phyloP scores from a whole-genome alignment of 2,113 vertebrate species.

The Corapipo altera region DNA sequence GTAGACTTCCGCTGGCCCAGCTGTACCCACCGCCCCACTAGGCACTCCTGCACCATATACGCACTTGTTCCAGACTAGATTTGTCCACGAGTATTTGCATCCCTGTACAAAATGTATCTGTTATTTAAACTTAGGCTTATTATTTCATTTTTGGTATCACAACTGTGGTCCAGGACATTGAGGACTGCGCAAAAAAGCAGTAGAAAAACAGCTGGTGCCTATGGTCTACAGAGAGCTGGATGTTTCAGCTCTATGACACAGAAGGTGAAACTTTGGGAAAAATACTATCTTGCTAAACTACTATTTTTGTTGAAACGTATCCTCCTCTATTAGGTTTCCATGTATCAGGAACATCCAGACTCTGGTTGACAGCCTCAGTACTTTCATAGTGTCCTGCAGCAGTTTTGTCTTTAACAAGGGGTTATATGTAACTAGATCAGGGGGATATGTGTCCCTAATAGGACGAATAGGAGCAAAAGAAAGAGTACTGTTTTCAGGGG shows the following conservation, averaged over 20 bases:
- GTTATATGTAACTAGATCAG: not conserved
- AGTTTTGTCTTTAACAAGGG: not conserved
- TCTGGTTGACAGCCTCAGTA: slow-evolving; percentile 16
- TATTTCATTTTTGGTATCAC: not conserved
- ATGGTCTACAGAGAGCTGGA: not conserved
- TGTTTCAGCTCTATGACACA: not conserved
- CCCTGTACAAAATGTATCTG: not conserved
- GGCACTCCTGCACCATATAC: too few relatives aligned
- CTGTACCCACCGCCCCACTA: accelerated
- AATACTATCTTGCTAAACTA: not conserved
- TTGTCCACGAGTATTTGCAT: accelerated
- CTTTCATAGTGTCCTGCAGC: slow-evolving; percentile 20
- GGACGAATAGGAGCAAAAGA: not conserved
- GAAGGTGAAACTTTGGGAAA: slow-evolving; percentile 30
- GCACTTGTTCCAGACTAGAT: not conserved
- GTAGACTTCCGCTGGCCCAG: not conserved
- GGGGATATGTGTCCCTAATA: not conserved
- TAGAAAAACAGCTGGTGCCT: not conserved
- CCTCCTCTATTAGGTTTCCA: slow-evolving; percentile 20
- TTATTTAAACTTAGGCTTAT: not conserved
- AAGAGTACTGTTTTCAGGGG: not conserved
- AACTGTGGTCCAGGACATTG: not conserved
- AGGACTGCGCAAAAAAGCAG: not conserved
- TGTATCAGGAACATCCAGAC: slow-evolving; percentile 26
- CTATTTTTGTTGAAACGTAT: slow-evolving; percentile 49